Conservation (phyloP, 2,888 invertebrate genomes). For the Cheilosia variabilis region DNA sequence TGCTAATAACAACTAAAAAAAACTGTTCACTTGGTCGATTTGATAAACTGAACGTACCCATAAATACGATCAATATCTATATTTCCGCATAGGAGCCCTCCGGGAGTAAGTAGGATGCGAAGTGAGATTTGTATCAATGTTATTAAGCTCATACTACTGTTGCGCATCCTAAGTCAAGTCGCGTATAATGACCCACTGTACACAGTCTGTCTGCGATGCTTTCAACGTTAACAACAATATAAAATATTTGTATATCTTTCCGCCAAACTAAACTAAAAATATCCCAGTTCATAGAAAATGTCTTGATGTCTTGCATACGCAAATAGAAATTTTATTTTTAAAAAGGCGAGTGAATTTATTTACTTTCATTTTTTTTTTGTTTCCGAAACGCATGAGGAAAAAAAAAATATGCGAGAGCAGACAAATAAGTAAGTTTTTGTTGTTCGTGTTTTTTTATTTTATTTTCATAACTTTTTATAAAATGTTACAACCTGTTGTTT, state of each 20-base stretch:
- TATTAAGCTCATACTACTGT: no score
- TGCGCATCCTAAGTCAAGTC: neutral
- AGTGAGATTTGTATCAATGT: no score
- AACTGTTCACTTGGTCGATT: no score
- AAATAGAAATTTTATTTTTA: conserved; percentile 73
- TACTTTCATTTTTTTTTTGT: conserved; percentile 23
- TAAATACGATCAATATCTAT: no score
- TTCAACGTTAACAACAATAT: conserved; percentile 1
- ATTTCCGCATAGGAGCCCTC: no score
- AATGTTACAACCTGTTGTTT: conserved; percentile 11
- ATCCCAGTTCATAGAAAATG: conserved; percentile 40
- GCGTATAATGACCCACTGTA: conserved; percentile 8
- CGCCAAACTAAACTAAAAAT: conserved; percentile 60
- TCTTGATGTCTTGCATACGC: conserved; percentile 65
- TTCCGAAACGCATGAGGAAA: conserved; percentile 34
- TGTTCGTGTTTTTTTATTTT: neutral
- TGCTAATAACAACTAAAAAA: no score
- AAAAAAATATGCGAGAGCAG: neutral
- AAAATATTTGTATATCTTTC: conserved; percentile 59
- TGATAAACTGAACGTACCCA: no score
- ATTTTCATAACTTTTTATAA: neutral
- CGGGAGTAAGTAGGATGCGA: no score
- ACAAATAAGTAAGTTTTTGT: neutral
- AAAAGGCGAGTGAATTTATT: conserved; percentile 51
- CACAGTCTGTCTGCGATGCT: neutral